A percentile compares a stretch with the other conserved stretches of the same genome.
Conservation (phyloP, 2,888 invertebrate species). For the Meteorus cinctellus region DNA sequence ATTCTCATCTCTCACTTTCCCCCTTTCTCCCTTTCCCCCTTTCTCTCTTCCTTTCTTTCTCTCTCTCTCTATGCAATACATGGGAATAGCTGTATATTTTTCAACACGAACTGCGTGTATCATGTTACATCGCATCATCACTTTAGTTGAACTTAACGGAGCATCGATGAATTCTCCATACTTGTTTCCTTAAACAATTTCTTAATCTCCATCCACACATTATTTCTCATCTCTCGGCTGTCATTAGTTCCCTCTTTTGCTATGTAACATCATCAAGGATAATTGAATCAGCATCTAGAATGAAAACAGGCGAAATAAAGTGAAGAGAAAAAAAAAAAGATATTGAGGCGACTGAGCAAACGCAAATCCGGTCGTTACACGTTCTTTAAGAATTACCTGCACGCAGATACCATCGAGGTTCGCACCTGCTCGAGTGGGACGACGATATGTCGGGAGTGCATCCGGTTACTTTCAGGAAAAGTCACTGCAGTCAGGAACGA, state of each 20-base stretch:
- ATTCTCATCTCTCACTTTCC: not conserved
- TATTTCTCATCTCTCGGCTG: not conserved
- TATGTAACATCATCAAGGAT: conserved; percentile 11
- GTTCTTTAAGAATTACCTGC: conserved; percentile 59
- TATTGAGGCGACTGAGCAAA: conserved; percentile 36
- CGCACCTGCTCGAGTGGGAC: conserved; percentile 57
- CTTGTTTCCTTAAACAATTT: not conserved
- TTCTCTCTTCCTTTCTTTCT: not conserved
- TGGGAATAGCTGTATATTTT: not conserved
- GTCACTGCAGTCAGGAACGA: conserved; percentile 22
- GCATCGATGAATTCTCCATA: conserved; percentile 36
- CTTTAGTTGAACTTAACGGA: not conserved
- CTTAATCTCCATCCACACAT: not conserved
- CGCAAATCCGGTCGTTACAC: conserved; percentile 54
- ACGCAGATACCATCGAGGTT: conserved; percentile 57
- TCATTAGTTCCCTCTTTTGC: not conserved
- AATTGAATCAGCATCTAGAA: not conserved
- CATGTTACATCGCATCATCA: not conserved
- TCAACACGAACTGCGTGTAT: too few relatives aligned
- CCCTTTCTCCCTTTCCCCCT: too few relatives aligned
- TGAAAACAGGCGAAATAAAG: not conserved
- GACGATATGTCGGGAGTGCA: conserved; percentile 28
- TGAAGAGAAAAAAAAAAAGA: conserved; percentile 16
- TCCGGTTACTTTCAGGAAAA: conserved; percentile 36
- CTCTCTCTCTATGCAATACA: not conserved